Evolutionary conservation across 1,140 invertebrate species (phyloP), one percentile per base, ranked within the genome.

Genomic region (Aphaenogaster ashmeadi): DNA sequence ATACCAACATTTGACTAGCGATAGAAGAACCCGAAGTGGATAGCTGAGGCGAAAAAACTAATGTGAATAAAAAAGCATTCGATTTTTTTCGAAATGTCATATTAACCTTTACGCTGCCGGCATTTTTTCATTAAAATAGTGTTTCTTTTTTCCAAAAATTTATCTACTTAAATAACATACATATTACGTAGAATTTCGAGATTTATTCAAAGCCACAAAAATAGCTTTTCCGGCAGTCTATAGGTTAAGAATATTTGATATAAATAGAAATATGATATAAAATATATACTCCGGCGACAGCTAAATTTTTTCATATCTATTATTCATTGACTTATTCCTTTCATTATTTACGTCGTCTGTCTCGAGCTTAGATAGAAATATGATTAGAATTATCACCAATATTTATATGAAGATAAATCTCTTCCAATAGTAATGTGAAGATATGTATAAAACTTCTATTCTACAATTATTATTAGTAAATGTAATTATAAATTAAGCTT

Each of bases 1-100:
- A 83, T 72, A 72, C 0, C 52, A 74, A 83, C 27, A 36, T 60
- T 74, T 58, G 38, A 71, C 36, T 33, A 27, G 50, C 67, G 18
- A 72, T 38, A 50, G 11, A 80, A 38, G 11, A 72, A 72, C 5
- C 9, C 21, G 9, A 41, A 38, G 58, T 6, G 18, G 38, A 44
- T 47, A 58, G 11, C 3, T 54, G 33, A 33, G 13, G 4, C 44
- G 44, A 60, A 66, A 62, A 64, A 52, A 80, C 11, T 38, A 66
- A 50, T 21, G 13, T 13, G 11, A 52, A 38, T 47, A 4, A 38
- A 27, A 44, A 41, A 5, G 11, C 7, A 41, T 21, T 56, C 15
- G 8, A 60, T 18, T 36, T 77, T 58, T 5, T 1, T 7, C 41
- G 8, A 3, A 58, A 77, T 58, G 18, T 18, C n/a, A 72, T 27